phyloP scores from a whole-genome alignment of 2,113 vertebrate genomes.

The Trogon surrucura region DNA sequence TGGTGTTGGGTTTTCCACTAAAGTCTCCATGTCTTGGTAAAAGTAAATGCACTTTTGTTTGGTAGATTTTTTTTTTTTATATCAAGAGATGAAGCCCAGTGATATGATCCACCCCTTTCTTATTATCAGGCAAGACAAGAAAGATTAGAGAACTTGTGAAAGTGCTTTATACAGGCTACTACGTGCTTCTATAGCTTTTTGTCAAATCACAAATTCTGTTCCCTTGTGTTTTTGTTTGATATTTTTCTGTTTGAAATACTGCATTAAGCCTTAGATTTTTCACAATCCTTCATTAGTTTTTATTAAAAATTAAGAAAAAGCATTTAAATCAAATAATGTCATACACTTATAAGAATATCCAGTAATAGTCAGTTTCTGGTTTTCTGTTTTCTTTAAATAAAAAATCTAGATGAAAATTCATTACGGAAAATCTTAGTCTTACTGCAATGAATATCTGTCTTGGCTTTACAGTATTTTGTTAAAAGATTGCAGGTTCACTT shows the following conservation, averaged over 20 bases:
- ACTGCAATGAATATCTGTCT: neutral
- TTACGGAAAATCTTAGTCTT: neutral
- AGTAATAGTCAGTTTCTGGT: neutral
- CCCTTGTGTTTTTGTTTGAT: neutral
- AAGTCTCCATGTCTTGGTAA: neutral
- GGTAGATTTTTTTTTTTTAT: neutral
- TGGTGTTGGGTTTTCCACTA: neutral
- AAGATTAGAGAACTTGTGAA: neutral
- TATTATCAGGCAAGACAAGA: neutral
- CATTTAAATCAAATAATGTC: neutral
- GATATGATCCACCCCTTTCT: neutral
- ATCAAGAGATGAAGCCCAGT: neutral
- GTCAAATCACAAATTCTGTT: neutral
- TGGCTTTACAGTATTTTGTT: neutral
- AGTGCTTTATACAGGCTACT: neutral
- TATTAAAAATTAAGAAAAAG: neutral
- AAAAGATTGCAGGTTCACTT: neutral
- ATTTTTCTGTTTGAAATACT: neutral
- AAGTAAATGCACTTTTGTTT: neutral
- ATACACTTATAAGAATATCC: neutral
- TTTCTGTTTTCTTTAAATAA: neutral
- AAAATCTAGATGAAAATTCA: neutral
- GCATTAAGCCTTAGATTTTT: neutral
- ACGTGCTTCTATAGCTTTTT: neutral
- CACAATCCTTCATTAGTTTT: accelerated